Evolutionary conservation across 2,888 invertebrate genomes (phyloP).

Genomic region (Clistopyga incitator): DNA sequence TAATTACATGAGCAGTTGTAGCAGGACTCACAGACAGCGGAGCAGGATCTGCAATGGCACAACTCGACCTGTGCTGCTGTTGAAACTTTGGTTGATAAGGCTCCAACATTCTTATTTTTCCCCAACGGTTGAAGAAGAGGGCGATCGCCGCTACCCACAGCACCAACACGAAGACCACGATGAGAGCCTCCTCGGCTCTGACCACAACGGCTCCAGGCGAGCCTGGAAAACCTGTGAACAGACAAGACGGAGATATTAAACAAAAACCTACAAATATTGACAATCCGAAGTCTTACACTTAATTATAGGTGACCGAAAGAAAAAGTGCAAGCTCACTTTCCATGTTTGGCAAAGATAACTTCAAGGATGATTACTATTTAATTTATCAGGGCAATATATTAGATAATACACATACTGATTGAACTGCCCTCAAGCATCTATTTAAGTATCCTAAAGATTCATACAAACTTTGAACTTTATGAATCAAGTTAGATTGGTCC

Average conservation of each 20-base stretch:
- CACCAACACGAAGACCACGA: conserved; percentile 92
- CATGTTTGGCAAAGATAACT: no score
- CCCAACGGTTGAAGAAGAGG: conserved; percentile 96
- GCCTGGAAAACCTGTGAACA: conserved; percentile 70
- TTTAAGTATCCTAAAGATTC: no score
- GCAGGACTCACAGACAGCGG: conserved; percentile 76
- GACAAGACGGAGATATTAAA: conserved; percentile 7
- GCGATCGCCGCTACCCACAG: conserved; percentile 95
- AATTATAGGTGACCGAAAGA: not conserved
- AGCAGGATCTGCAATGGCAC: conserved; percentile 75
- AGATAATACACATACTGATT: no score
- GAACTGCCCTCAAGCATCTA: no score
- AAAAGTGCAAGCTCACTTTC: not conserved
- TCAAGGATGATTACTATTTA: no score
- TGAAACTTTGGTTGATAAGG: conserved; percentile 96
- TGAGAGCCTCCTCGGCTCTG: conserved; percentile 93
- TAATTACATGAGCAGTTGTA: conserved; percentile 23
- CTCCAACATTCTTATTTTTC: conserved; percentile 96
- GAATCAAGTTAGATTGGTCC: no score
- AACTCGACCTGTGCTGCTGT: conserved; percentile 90
- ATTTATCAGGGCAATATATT: no score
- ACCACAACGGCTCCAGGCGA: conserved; percentile 88
- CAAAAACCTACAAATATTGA: not conserved
- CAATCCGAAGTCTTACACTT: not conserved
- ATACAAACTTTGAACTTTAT: no score